Conservation (phyloP, 2,888 invertebrate species). For the Notodonta ziczac region DNA sequence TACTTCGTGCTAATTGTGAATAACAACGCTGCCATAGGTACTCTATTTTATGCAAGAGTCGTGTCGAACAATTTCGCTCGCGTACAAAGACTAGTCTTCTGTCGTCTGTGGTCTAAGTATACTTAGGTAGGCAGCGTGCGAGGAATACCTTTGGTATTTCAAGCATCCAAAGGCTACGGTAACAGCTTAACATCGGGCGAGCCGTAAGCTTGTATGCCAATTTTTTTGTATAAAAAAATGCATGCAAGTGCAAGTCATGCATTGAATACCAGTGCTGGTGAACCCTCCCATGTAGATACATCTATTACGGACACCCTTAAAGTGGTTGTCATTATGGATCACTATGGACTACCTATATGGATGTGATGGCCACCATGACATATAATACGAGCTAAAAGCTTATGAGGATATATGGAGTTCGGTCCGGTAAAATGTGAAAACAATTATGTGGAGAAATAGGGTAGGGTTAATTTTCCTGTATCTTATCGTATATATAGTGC, state of each 20-base stretch:
- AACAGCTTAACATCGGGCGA: too few species aligned
- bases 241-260: not conserved
- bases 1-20: slow-evolving; percentile 2
- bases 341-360: slow-evolving; percentile 22
- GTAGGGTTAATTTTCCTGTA: too few species aligned
- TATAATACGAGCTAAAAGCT: slow-evolving; percentile 37
- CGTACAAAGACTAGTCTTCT: not conserved
- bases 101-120: too few species aligned
- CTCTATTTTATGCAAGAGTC: not conserved
- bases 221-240: too few species aligned
- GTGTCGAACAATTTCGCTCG: not conserved
- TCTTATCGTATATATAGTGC: too few species aligned
- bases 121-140: too few species aligned
- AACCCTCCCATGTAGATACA: slow-evolving; percentile 22
- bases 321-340: slow-evolving; percentile 48
- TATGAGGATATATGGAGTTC: slow-evolving; percentile 15
- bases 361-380: slow-evolving; percentile 20
- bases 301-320: slow-evolving; percentile 36
- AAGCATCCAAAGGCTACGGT: too few species aligned
- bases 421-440: slow-evolving; percentile 1
- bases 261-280: not conserved
- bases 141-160: too few species aligned
- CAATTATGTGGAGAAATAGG: not conserved
- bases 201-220: too few species aligned
- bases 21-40: not conserved